Base-by-base conservation (phyloP, 2,888 invertebrate species). In the Trichopoda pennipes region DNA sequence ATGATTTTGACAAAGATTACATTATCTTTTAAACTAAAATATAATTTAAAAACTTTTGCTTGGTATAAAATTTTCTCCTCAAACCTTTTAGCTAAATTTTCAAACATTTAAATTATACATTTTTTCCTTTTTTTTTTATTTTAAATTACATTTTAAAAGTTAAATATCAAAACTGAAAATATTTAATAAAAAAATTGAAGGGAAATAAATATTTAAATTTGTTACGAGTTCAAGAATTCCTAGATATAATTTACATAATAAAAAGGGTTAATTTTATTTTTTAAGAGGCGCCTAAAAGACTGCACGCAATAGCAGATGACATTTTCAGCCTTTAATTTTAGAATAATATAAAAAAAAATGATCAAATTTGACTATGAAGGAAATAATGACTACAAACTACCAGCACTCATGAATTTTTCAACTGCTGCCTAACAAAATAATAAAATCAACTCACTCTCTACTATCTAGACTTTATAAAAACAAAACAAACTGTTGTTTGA, bases 291-390 rank as follows among this genome's bases (percentile, higher is more conserved):
- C 63, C 80, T 58, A 16, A 56, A 42, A 75, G 74, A 56, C 74
- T 75, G 44, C 80, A 80, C 80, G 80, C 80, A 80, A 75, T 42
- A 55, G 17, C 42, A 42, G 58, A 53, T 61, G 72, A 42, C 58
- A 79, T 66, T 79, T 60, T 64, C 55, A 47, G 60, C 10, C 66
- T 66, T 73, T n/a, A 53, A 58, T 51, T 72, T 60, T 17, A 6
- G 28, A 66, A 47, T 17, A 51, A 38, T 60, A 44, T 10, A 64
- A 60, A 32, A 32, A 68, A 56, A 32, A 68, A 23, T 19, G 23
- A 56, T 56, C 44, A 44, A 73, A 53, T 63, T 44, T 42, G 12
- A 32, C 17, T 42, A 60, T 14, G 58, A 23, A 68, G 47, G 61
- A 21, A 69, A 60, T 51, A 51, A 68, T 23, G 51, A 68, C 51